Evolutionary conservation across 2,797 vertebrate species (phyloP), one percentile per base, ranked within the genome.

Genomic region (Hydrolagus colliei): DNA sequence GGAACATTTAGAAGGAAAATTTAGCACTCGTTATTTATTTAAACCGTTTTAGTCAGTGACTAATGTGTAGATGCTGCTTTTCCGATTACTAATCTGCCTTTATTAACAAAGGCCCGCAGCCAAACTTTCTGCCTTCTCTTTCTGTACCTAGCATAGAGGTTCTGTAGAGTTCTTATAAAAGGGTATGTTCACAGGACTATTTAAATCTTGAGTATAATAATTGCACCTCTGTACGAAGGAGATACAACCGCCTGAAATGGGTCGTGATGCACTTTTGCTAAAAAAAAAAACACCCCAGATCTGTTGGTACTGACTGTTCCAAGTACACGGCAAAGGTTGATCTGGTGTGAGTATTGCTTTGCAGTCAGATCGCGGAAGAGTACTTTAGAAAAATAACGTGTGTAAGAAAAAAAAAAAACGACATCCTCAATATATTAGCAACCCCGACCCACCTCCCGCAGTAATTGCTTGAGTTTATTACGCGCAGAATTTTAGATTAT

Each of bases 31-130:
- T 89, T 98, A 97, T 97, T 98, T 99, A 99, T 98, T 97, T 93
- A 90, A 93, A 92, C 91, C 95, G 94, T 96, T 96, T 97, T 97
- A 97, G 97, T 99, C 97, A 95, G 93, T 97, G 97, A 98, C 97
- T 97, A 97, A 97, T 96, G 93, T 95, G 95, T 96, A 95, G 92
- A 94, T 94, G 96, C 98, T 97, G 97, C 96, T 94, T 96, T 94
- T 95, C 96, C 95, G 93, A 82, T 95, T 96, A 95, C 93, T 91
- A 94, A 95, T 92, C 93, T 95, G 97, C 97, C 96, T 98, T 98
- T 97, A 95, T 98, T 98, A 95, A 96, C 94, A 93, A 98, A 98
- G 96, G 97, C 96, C 92, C 92, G 92, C 88, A 89, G 90, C 91
- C 93, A 88, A 86, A 84, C 62, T 41, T 72, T 61, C 41, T 2